Evolutionary conservation across 2,113 vertebrate species (phyloP), one percentile per base, ranked within the genome.

Genomic region (Paralichthys olivaceus): DNA sequence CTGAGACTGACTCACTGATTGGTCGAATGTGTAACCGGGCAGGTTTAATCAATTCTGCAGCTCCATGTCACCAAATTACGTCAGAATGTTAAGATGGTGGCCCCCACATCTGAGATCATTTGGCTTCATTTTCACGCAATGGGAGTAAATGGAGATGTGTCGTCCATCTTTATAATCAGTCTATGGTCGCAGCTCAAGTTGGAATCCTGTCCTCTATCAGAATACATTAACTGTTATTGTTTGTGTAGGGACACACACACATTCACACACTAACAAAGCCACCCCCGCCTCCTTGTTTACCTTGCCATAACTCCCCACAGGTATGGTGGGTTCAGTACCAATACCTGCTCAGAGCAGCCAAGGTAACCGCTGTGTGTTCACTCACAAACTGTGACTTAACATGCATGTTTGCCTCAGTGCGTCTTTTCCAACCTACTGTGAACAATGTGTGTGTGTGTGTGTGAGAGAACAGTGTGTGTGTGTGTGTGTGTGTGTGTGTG

Each of bases 321-420:
- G 90, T 89, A 77, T 91, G 90, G 85, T 91, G 90, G 77, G 89
- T 83, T 90, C 92, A 87, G 77, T 89, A 85, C 85, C 91, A 87
- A 85, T 91, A 87, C 88, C 89, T 90, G 88, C 89, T 86, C 89
- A 92, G 28, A 88, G 90, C 90, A 92, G 91, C 86, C 84, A 84
- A 92, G 92, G 91, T 93, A 92, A 92, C 88, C 62, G 87, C 81
- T 87, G 86, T 79, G 88, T 90, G 83, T 87, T 80, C 34, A 71
- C 26, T 49, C 80, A 69, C 67, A 2, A 53, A 79, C 65, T 75
- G 77, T 69, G 71, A 43, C 57, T 62, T 71, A 76, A 78, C 73
- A 22, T 80, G 89, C 88, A 88, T 84, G 89, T 60, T 77, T 34
- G 70, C 60, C 65, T 71, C 43, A 7, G 62, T 12, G 61, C 54